Evolutionary conservation across 2,888 invertebrate species (phyloP), one percentile per base, ranked within the genome.

Genomic region (Brachyptera putata): DNA sequence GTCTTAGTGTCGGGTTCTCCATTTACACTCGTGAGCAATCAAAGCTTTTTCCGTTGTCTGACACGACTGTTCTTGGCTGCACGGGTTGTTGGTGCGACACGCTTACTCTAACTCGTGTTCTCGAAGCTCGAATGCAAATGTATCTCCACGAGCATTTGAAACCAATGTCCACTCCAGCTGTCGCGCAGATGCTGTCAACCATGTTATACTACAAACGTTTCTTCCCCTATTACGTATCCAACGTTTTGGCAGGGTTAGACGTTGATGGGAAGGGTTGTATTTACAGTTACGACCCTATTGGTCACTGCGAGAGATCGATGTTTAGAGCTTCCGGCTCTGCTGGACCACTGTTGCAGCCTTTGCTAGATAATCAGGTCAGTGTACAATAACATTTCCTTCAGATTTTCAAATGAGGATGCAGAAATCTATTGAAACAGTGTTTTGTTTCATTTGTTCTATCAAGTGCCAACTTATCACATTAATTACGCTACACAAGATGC

Each of bases 31-130:
- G 96, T 37, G 84, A 92, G 60, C 91, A 93, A 72, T 86, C 89
- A 65, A 97, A 97, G 75, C 77, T 95, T 9, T 94, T 94, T 70
- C 79, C 83, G 65, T 75, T 97, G 67, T 90, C 94, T 0, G 78
- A 85, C 1, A 84, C 82, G 53, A 95, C 95, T 1, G 87, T 98
- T 36, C 78, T 99, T n/a, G 96, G 93, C 1, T 92, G 93, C 59
- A 86, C 93, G 21, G 98, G 98, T 18, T 99, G 98, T 75, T 97
- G 98, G 92, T 96, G 97, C 70, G 99, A 99, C 76, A 91, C 93
- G 3, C 78, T 97, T 16, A 93, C 97, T 1, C 78, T 99, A 50
- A 93, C 93, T 9, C 84, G 91, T 66, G 78, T 93, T 64, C 75
- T 97, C 26, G 80, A 85, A 66, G 91, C 94, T 58, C 84, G 94